Conservation (phyloP, 2,113 vertebrate species). For the Lampris incognitus region DNA sequence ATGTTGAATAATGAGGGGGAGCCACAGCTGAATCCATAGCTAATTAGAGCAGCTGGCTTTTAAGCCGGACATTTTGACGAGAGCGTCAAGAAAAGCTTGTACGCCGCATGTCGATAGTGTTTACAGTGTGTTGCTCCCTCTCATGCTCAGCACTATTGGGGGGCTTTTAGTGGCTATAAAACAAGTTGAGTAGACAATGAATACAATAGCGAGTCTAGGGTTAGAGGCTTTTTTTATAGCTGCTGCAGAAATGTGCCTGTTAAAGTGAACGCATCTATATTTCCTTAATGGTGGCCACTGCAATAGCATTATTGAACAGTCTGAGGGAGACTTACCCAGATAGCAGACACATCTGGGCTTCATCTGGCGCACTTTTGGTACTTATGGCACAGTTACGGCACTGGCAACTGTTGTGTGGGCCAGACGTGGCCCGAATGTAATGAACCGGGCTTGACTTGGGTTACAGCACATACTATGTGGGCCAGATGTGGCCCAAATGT, state of each 20-base stretch:
- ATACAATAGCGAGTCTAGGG: constrained; percentile 16
- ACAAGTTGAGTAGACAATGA: constrained; percentile 56
- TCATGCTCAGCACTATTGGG: constrained; percentile 72
- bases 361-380: too few relatives aligned
- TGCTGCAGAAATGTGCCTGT: constrained; percentile 35
- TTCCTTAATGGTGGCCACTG: background rate
- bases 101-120: constrained; percentile 65
- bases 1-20: constrained; percentile 70
- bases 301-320: background rate
- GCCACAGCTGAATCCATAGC: constrained; percentile 78
- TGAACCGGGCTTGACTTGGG: too few relatives aligned
- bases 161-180: constrained; percentile 68
- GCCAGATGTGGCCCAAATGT: too few relatives aligned
- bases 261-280: constrained; percentile 41
- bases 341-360: too few relatives aligned
- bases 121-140: constrained; percentile 63
- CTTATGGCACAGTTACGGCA: too few relatives aligned
- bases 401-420: too few relatives aligned
- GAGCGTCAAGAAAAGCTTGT: constrained; percentile 70
- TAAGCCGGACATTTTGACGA: constrained; percentile 79
- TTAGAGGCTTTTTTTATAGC: constrained; percentile 25
- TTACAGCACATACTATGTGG: too few relatives aligned
- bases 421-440: too few relatives aligned
- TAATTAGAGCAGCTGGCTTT: constrained; percentile 83
- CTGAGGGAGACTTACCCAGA: background rate